phyloP scores from a whole-genome alignment of 2,113 vertebrate species.

The Pica pica region DNA sequence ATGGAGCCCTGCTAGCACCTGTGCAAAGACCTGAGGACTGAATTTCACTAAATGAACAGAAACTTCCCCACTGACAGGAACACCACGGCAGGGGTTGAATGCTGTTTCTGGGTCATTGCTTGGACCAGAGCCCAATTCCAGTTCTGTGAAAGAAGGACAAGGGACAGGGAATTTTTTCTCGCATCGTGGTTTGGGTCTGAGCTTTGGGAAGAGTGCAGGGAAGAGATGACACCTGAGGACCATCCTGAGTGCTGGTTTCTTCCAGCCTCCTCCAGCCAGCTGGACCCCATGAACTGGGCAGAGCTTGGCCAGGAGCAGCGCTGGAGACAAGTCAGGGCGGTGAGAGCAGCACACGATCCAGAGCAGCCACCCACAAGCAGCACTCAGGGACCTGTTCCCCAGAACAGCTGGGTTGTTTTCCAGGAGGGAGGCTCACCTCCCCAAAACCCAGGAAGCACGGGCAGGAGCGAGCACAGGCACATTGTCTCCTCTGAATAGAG shows the following conservation, averaged over 20 bases:
- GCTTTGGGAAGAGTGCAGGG: background rate
- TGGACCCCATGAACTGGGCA: fast-evolving
- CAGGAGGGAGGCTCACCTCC: background rate
- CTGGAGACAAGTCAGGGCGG: background rate
- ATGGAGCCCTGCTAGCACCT: background rate
- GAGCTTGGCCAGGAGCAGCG: background rate
- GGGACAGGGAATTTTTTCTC: background rate
- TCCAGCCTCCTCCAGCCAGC: background rate
- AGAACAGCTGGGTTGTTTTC: background rate
- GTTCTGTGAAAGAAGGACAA: background rate
- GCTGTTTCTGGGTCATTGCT: background rate
- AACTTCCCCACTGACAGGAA: background rate
- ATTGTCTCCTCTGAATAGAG: background rate
- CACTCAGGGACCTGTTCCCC: background rate
- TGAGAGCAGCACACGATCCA: fast-evolving
- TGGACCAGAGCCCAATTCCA: background rate
- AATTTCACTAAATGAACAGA: background rate
- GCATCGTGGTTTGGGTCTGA: background rate
- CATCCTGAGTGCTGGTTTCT: background rate
- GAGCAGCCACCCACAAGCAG: background rate
- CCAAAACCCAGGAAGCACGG: background rate
- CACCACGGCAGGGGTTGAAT: fast-evolving
- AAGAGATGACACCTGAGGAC: background rate
- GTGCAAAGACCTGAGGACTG: background rate
- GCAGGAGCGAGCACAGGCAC: background rate